Conservation (phyloP, 1,140 invertebrate species). For the Drosophila subobscura region DNA sequence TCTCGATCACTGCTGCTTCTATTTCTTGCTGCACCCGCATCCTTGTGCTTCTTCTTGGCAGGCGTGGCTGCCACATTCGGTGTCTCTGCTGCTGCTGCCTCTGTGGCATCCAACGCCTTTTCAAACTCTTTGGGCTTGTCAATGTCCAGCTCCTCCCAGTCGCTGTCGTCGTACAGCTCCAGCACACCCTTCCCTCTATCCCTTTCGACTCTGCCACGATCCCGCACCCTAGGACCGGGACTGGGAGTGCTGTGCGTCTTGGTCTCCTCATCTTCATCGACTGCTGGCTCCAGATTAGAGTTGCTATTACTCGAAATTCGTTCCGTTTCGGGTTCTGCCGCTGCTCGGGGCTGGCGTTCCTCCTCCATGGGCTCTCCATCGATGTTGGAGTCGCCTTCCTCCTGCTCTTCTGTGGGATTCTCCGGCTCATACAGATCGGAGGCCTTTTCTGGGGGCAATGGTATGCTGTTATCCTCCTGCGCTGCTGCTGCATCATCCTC, state of each 20-base stretch:
- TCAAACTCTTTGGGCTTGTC: conserved; percentile 76
- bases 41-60: conserved; percentile 9
- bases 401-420: conserved; percentile 71
- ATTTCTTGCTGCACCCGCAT: neutral
- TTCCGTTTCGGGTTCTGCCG: conserved; percentile 27
- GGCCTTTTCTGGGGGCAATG: conserved; percentile 55
- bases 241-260: conserved; percentile 61
- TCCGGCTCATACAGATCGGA: conserved; percentile 75
- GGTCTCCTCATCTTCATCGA: conserved; percentile 41
- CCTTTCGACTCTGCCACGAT: conserved; percentile 31
- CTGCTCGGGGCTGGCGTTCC: neutral
- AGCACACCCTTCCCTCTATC: conserved; percentile 71
- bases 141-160: conserved; percentile 82
- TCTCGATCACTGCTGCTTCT: conserved; percentile 42
- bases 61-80: neutral
- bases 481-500: neutral
- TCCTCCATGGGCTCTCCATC: conserved; percentile 18
- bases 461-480: conserved; percentile 44
- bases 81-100: neutral
- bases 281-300: conserved; percentile 2
- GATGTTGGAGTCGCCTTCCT: conserved; percentile 15
- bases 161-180: conserved; percentile 83
- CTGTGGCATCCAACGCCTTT: conserved; percentile 48
- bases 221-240: conserved; percentile 43
- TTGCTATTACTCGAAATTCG: neutral